Evolutionary conservation across 2,113 vertebrate species (phyloP), one percentile per base, ranked within the genome.

Genomic region (Perca fluviatilis): DNA sequence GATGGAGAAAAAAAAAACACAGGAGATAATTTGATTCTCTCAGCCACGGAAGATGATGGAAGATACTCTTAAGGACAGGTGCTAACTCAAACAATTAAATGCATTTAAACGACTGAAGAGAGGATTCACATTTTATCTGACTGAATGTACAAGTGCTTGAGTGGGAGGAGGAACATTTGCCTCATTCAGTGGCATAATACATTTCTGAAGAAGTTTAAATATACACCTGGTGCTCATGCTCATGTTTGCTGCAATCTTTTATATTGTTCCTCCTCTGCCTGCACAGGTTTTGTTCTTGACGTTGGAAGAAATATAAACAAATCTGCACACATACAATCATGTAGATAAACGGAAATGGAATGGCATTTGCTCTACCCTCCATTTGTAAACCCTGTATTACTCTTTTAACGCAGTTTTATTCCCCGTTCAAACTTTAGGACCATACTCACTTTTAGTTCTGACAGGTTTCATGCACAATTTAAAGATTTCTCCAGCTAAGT

Each of bases 361-460:
- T 63, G 54, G 46, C 30, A 5, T 58, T 73, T 43, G 21, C 13
- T 64, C 71, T 19, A 36, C 46, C 14, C 4, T 43, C 8, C 40
- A 53, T 58, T 72, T 65, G 27, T 79, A 36, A 63, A 77, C 21
- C 13, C 27, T 21, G 9, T 60, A 65, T 73, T 86, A n/a, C 72
- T 33, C 30, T 33, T 33, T 33, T 33, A 18, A 51, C 13, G 2
- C 49, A 64, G 16, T 66, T 74, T 66, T 50, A 71, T 78, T 60
- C 16, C 15, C 46, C 53, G 16, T 80, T 80, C 25, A 68, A 30
- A 73, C 67, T 76, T 60, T 47, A 51, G 23, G 61, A 51, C 61
- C 68, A 18, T 6, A 61, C 51, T 86, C 2, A 71, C 77, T 75
- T 57, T 76, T n/a, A 56, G 65, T 58, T 79, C 71, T 77, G 66